phyloP scores from a whole-genome alignment of 2,797 vertebrate genomes.

The Enteromius treurensis region DNA sequence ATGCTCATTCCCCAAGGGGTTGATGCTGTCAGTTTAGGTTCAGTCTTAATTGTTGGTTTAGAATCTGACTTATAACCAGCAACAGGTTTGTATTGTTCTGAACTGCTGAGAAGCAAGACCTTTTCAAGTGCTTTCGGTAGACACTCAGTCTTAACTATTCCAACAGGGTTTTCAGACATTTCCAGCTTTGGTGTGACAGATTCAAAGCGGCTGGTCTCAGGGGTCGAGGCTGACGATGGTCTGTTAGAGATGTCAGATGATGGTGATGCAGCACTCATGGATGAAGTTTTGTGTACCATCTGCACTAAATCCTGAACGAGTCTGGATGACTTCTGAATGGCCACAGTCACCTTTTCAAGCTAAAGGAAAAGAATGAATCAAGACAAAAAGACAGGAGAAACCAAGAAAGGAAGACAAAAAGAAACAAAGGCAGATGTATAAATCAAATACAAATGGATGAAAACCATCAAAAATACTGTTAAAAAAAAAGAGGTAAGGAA shows the following conservation, averaged over 20 bases:
- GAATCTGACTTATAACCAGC: not conserved
- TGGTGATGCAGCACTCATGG: not conserved
- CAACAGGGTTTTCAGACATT: not conserved
- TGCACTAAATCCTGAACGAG: conserved; percentile 15
- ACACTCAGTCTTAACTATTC: conserved; percentile 29
- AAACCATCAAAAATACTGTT: not conserved
- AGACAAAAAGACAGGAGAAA: not conserved
- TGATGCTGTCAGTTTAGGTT: not conserved
- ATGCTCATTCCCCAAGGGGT: not conserved
- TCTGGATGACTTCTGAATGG: conserved; percentile 25
- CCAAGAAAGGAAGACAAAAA: not conserved
- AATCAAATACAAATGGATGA: not conserved
- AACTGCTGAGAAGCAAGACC: not conserved
- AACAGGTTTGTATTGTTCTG: not conserved
- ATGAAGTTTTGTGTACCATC: conserved; percentile 3
- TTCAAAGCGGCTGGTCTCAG: not conserved
- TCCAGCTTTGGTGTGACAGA: not conserved
- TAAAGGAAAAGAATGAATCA: not conserved
- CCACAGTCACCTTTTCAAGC: conserved; percentile 36
- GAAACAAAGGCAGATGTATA: not conserved
- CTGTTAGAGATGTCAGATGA: conserved; percentile 17
- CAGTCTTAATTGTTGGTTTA: not conserved
- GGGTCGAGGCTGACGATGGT: not conserved
- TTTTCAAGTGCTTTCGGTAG: not conserved
- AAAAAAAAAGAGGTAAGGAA: not conserved